A percentile compares a stretch with the other conserved stretches of the same genome.
These are phyloP conservation scores for Nephila pilipes DNA, from an alignment of 1,140 invertebrate genomes.

Conservation along the genomic window DNA sequence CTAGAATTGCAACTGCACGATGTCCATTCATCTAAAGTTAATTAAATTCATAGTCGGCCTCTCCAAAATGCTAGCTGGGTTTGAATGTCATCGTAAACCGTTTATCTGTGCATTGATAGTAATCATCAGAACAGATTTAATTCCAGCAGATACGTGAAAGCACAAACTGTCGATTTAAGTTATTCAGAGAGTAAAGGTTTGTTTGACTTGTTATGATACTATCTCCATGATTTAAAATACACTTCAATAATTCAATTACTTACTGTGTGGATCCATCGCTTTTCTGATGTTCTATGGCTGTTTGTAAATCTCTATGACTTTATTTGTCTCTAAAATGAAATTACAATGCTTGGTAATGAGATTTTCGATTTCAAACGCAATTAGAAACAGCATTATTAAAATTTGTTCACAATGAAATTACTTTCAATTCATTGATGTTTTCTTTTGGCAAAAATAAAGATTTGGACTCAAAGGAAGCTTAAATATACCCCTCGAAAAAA, in stretches of 20 bases:
- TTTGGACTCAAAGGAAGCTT: no score
- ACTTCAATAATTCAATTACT: background rate
- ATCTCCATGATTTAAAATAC: background rate
- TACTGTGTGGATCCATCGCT: no score
- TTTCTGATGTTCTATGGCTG: no score
- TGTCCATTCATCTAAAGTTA: conserved; percentile 38
- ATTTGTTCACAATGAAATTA: no score
- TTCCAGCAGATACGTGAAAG: background rate
- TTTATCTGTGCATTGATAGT: conserved; percentile 28
- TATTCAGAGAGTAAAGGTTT: background rate
- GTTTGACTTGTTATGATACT: background rate
- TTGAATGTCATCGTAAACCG: conserved; percentile 22
- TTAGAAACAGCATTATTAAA: no score
- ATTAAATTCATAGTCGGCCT: conserved; percentile 31
- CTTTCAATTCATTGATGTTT: no score
- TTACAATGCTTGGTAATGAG: no score
- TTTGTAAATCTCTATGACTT: no score
- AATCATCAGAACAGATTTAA: background rate
- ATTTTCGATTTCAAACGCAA: no score
- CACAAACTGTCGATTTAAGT: background rate
- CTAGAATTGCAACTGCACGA: background rate
- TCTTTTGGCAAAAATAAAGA: no score
- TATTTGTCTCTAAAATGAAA: no score
- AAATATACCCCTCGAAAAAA: no score
- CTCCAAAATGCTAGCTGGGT: conserved; percentile 8